Percentiles rank a stretch among this genome's conserved stretches.
phyloP scores from a whole-genome alignment of 30 jellyfish, hydroid and myxozoan species.

The Pseudorhiza aurosa region DNA sequence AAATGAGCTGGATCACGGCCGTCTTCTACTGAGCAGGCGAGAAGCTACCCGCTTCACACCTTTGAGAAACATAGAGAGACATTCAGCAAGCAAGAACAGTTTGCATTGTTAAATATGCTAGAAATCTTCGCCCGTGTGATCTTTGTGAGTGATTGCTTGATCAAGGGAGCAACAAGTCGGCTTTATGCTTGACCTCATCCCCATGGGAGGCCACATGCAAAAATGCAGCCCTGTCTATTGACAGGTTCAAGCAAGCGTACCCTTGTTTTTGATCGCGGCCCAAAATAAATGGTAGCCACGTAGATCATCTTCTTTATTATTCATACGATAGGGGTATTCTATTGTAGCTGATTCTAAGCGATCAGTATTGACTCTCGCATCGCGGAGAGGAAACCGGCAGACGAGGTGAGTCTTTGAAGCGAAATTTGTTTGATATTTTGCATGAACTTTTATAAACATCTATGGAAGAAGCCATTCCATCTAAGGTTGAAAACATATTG shows the following conservation, averaged over 20 bases:
- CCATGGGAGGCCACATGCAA: conserved; percentile 52
- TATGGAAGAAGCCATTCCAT: no score
- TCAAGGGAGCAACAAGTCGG: conserved; percentile 29
- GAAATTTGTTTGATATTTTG: no score
- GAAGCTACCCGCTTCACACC: no score
- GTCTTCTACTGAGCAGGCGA: no score
- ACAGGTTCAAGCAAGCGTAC: conserved; percentile 67
- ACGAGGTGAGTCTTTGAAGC: conserved; percentile 23
- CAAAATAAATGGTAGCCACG: conserved; percentile 69
- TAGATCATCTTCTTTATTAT: conserved; percentile 54
- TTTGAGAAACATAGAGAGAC: background rate
- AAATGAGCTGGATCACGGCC: no score
- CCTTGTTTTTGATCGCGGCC: conserved; percentile 65
- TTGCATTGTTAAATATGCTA: background rate
- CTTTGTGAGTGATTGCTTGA: conserved; percentile 24
- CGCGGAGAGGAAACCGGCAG: conserved; percentile 83
- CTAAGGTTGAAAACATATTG: no score
- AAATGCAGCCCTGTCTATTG: conserved; percentile 31
- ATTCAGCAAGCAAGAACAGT: background rate
- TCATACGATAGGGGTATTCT: conserved; percentile 67
- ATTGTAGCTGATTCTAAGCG: conserved; percentile 72
- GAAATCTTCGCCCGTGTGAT: conserved; percentile 13
- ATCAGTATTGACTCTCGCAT: conserved; percentile 65
- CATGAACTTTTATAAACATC: no score
- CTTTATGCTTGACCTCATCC: conserved; percentile 51